These are phyloP conservation scores for Gymnoscopelus braueri DNA, from an alignment of 2,797 vertebrate species.

Conservation along the genomic window DNA sequence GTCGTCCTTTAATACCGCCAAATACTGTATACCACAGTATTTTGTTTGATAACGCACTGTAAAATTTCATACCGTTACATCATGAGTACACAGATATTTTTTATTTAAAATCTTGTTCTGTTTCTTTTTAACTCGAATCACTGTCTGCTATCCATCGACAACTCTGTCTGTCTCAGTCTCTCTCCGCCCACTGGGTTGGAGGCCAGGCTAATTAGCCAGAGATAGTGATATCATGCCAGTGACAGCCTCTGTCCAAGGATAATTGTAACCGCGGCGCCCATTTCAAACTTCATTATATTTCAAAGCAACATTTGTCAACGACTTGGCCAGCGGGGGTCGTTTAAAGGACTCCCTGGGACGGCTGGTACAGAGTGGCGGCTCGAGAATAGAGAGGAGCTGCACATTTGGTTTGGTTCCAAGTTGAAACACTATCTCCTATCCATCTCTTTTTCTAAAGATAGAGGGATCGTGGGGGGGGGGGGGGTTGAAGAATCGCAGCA, in stretches of 20 bases:
- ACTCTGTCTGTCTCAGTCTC: too few relatives aligned
- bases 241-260: constrained; percentile 78
- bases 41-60: too few relatives aligned
- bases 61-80: too few relatives aligned
- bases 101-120: constrained; percentile 15
- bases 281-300: constrained; percentile 87
- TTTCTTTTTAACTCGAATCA: constrained; percentile 6
- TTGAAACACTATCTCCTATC: constrained; percentile 40
- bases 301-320: constrained; percentile 83
- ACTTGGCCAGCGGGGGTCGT: constrained; percentile 71
- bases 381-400: constrained; percentile 3
- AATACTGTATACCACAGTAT: too few relatives aligned
- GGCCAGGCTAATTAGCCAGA: constrained; percentile 74
- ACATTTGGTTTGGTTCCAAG: constrained; percentile 69
- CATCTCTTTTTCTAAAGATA: constrained; percentile 47
- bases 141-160: too few relatives aligned
- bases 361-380: too few relatives aligned
- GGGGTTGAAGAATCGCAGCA: constrained; percentile 71
- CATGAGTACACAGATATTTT: too few relatives aligned
- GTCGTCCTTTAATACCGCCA: too few relatives aligned
- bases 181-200: constrained; percentile 16
- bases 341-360: constrained; percentile 60
- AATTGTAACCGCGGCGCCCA: constrained; percentile 81
- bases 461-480: constrained; percentile 24
- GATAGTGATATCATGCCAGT: constrained; percentile 77